Percentiles rank a stretch among this genome's conserved stretches.
phyloP scores from a whole-genome alignment of 2,888 invertebrate genomes.

The Ceraclea dissimilis region DNA sequence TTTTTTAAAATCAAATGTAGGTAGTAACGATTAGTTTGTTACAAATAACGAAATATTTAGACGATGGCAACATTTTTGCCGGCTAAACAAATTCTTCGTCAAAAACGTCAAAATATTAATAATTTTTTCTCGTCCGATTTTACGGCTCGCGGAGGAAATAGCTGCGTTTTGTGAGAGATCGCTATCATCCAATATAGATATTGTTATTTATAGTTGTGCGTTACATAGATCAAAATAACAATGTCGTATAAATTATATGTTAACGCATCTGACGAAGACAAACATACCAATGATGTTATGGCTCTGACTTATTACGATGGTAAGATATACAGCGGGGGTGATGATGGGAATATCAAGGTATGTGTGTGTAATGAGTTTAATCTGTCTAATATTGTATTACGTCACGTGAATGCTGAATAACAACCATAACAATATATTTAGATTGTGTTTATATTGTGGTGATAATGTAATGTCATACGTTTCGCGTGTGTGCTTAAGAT shows the following conservation, averaged over 20 bases:
- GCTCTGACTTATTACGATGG: constrained; percentile 36
- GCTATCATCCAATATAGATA: not conserved
- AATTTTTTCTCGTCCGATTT: not conserved
- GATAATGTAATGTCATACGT: too few relatives aligned
- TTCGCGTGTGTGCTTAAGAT: too few relatives aligned
- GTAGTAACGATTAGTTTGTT: too few relatives aligned
- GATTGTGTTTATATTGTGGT: too few relatives aligned
- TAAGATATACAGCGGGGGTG: constrained; percentile 42
- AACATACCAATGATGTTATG: constrained; percentile 40
- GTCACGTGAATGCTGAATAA: not conserved
- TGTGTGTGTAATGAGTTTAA: not conserved
- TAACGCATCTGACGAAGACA: constrained; percentile 35
- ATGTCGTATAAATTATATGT: constrained; percentile 33
- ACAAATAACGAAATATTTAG: not conserved
- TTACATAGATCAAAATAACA: not conserved
- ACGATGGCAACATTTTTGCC: not conserved
- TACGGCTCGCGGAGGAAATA: not conserved
- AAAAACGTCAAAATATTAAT: constrained; percentile 2
- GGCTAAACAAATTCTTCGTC: not conserved
- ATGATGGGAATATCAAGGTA: constrained; percentile 48
- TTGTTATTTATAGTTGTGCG: not conserved
- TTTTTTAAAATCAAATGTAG: too few relatives aligned
- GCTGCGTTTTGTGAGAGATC: not conserved
- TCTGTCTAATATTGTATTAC: not conserved
- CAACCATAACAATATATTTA: not conserved